Evolutionary conservation across 2,113 vertebrate species (phyloP), one percentile per base, ranked within the genome.

Genomic region (Leptodactylus fuscus): DNA sequence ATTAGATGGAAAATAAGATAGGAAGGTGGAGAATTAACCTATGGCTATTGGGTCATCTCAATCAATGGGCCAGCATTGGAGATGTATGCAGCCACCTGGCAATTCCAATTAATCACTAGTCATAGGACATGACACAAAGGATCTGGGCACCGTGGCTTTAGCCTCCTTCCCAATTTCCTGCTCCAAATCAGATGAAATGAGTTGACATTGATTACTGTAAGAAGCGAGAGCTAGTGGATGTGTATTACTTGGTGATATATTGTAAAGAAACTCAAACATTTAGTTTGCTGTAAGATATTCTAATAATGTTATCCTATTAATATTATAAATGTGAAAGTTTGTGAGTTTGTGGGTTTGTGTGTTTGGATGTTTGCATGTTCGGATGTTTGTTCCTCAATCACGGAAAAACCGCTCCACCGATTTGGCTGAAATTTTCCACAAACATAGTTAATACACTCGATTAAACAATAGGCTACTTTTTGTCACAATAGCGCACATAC

Each of bases 1-100:
- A 79, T 55, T 79, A 71, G 15, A 81, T 69, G 16, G 51, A 81
- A 67, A 73, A 73, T 48, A 55, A 27, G 49, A 70, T 81, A 46
- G 76, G 51, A 58, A 58, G 38, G 24, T 53, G 32, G 12, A 44
- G 70, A 74, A 38, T 60, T 80, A 86, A 73, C 76, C 84, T 86
- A 58, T 73, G 18, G 48, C 62, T 53, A 29, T 70, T 38, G 65
- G 84, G 77, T 86, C 84, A 86, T 1, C 36, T 34, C 51, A 86
- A 73, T 86, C 84, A 81, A 81, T 81, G 65, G 77, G 55, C 12
- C 0, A 80, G 38, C 32, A 58, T 15, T 24, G 51, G 34, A 55
- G 79, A 85, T 85, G 9, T 78, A 85, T 85, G 60, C 75, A 80
- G 77, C 75, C 83, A 85, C 75, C 83, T 80, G 84, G 84, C 55